These are phyloP conservation scores for Cydia strobilella DNA, from an alignment of 1,140 invertebrate species.

Conservation along the genomic window DNA sequence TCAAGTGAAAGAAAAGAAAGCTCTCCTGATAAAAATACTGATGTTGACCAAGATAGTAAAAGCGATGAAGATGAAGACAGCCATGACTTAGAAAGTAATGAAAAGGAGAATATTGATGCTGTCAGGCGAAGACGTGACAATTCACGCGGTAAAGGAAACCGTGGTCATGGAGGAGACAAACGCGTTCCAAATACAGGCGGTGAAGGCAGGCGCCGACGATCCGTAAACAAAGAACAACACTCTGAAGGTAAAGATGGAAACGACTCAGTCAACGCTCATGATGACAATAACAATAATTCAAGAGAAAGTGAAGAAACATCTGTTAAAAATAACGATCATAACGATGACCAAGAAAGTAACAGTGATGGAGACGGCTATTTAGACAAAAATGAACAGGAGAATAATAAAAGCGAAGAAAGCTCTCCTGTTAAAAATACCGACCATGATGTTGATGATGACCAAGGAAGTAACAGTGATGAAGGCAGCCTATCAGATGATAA, in stretches of 20 bases:
- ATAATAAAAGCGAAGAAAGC: no score
- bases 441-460: no score
- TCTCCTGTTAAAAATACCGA: no score
- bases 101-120: background rate
- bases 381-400: background rate
- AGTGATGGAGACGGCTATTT: background rate
- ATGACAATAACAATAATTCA: background rate
- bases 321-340: background rate
- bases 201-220: background rate
- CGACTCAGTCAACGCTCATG: background rate
- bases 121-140: background rate
- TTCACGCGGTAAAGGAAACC: background rate
- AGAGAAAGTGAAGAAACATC: background rate
- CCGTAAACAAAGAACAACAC: background rate
- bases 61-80: background rate
- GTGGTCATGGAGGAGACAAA: background rate
- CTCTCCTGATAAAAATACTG: background rate
- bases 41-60: background rate
- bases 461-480: no score
- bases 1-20: slow-evolving; percentile 4
- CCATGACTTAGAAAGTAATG: background rate
- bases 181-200: background rate
- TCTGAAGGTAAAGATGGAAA: background rate
- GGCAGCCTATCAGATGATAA: background rate
- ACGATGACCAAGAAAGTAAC: background rate